phyloP scores from a whole-genome alignment of 2,113 vertebrate genomes.

The Bostrychus sinensis region DNA sequence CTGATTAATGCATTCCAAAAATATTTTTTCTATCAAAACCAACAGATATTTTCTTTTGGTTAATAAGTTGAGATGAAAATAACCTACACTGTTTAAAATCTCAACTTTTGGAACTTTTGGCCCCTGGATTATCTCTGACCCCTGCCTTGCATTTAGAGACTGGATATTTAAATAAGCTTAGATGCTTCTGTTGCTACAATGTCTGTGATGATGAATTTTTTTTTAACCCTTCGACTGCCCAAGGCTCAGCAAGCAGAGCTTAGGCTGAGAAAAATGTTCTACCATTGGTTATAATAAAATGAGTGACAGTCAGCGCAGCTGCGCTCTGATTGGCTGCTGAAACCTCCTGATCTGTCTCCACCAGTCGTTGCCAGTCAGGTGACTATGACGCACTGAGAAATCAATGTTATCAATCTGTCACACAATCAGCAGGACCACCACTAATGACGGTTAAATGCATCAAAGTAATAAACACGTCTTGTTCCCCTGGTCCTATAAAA shows the following conservation, averaged over 20 bases:
- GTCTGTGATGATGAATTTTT: slow-evolving; percentile 39
- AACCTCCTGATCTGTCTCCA: slow-evolving; percentile 77
- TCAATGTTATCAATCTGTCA: slow-evolving; percentile 70
- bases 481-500: slow-evolving; percentile 4
- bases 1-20: neutral
- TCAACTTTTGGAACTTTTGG: too few relatives aligned
- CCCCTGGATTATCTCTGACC: neutral
- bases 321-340: slow-evolving; percentile 59
- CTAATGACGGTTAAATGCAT: slow-evolving; percentile 37
- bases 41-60: neutral
- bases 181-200: slow-evolving; percentile 32
- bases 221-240: slow-evolving; percentile 58
- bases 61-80: neutral
- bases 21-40: neutral
- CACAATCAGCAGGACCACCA: slow-evolving; percentile 29
- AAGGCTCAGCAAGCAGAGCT: slow-evolving; percentile 33
- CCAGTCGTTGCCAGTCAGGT: slow-evolving; percentile 69
- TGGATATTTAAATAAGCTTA: neutral
- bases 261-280: slow-evolving; percentile 12
- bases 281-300: slow-evolving; percentile 50
- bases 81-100: neutral
- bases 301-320: slow-evolving; percentile 48
- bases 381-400: slow-evolving; percentile 57
- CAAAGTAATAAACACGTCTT: slow-evolving; percentile 37
- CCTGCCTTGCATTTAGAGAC: neutral